Evolutionary conservation across 1,140 invertebrate genomes (phyloP), one percentile per base, ranked within the genome.

Genomic region (Bilobella aurantiaca): DNA sequence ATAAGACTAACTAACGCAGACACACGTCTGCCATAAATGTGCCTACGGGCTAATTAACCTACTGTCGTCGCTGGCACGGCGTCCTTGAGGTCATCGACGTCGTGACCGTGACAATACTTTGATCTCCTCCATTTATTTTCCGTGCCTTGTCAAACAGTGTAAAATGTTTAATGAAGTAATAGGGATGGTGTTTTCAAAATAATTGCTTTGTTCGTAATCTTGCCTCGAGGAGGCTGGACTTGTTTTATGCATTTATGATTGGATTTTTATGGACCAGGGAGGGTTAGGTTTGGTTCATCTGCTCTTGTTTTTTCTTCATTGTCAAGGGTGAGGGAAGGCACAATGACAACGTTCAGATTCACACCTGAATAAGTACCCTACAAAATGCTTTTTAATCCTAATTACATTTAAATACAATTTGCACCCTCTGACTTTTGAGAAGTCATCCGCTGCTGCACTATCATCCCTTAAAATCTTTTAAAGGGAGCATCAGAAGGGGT

Each of bases 361-460:
- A 64, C 58, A 53, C 66, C 63, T 68, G 67, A 68, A 46, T 62
- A 64, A 65, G 59, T 62, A 59, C 63, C 63, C 63, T 56, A 65
- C 49, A 64, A 64, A 68, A 68, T 65, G 63, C 67, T 68, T 60
- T 58, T 53, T 53, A 53, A 8, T 42, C 8, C 8, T 8, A 18
- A 8, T 42, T 42, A 42, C 34, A 18, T n/a, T n/a, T n/a, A n/a
- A n/a, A n/a, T n/a, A n/a, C 34, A 42, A 8, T 42, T 42, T 42
- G 34, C 34, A 42, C 34, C 34, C 34, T 42, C 8, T 8, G 8
- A 12, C 8, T 42, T 49, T 46, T 59, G 58, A 23, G 28, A 5
- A 29, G 14, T 28, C 18, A 14, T 59, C 8, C 14, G 30, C 58
- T n/a, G 25, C 5, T 12, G 12, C 14, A 3, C 14, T 18, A 59